These are phyloP conservation scores for Diploptera punctata DNA, from an alignment of 2,888 invertebrate genomes.

Conservation along the genomic window DNA sequence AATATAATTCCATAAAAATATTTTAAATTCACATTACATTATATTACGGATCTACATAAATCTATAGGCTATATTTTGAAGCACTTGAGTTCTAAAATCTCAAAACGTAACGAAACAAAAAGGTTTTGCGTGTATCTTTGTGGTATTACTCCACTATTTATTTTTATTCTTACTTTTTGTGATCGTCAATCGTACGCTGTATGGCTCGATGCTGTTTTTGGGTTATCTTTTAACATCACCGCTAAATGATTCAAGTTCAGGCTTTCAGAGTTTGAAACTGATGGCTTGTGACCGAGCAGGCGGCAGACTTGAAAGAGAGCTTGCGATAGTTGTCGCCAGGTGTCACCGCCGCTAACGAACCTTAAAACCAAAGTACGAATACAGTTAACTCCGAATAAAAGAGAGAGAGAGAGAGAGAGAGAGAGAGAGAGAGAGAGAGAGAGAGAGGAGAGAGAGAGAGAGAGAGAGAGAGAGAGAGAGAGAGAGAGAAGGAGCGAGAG, in stretches of 20 bases:
- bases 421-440: background rate
- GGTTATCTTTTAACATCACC: conserved; percentile 16
- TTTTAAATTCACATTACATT: too few species aligned
- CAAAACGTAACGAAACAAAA: background rate
- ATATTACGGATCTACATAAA: too few species aligned
- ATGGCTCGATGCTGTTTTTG: background rate
- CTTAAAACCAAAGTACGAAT: background rate
- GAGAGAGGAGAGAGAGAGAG: background rate
- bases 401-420: background rate
- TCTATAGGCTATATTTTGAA: background rate
- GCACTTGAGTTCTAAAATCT: background rate
- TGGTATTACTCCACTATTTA: background rate
- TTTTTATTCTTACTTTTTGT: background rate
- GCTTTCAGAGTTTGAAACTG: conserved; percentile 1
- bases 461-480: background rate
- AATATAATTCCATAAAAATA: too few species aligned
- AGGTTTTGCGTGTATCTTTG: background rate
- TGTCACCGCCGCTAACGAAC: conserved; percentile 12
- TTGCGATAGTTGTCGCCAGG: conserved; percentile 17
- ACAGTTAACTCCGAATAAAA: background rate
- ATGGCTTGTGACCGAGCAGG: conserved; percentile 4
- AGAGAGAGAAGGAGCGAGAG: background rate
- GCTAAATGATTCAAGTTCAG: conserved; percentile 12
- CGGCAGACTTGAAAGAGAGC: conserved; percentile 11
- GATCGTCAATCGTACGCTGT: too few species aligned